Evolutionary conservation across 2,888 invertebrate species (phyloP).

Genomic region (Macaria liturata): DNA sequence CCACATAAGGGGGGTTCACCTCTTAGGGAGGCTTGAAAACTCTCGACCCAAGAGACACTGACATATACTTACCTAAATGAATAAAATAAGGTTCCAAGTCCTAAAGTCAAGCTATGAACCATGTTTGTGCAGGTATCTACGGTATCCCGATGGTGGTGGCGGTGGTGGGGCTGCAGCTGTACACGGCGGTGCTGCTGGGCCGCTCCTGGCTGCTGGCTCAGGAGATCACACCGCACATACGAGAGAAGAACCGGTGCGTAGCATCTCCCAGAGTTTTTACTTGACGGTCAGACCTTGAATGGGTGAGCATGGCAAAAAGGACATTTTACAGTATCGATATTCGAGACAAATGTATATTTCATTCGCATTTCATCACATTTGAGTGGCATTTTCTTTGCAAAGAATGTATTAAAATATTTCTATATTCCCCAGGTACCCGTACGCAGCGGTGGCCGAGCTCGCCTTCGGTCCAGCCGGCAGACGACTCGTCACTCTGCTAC

Average conservation of each 20-base stretch:
- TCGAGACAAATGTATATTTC: no score
- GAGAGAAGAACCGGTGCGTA: slow-evolving; percentile 77
- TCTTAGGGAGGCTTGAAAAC: no score
- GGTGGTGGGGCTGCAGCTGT: slow-evolving; percentile 89
- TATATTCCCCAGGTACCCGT: slow-evolving; percentile 88
- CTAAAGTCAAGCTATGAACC: no score
- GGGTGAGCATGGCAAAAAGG: no score
- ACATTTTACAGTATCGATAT: no score
- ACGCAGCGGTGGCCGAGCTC: slow-evolving; percentile 92
- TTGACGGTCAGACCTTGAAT: no score
- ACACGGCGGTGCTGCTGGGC: slow-evolving; percentile 91
- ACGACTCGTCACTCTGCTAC: slow-evolving; percentile 85
- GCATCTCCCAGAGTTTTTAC: no score
- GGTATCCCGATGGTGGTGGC: slow-evolving; percentile 87
- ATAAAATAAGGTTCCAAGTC: no score
- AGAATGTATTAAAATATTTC: background rate
- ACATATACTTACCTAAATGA: no score
- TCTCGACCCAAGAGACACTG: no score
- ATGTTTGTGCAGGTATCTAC: slow-evolving; percentile 81
- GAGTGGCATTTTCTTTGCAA: background rate
- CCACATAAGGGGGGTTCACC: no score
- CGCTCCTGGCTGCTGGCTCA: slow-evolving; percentile 92
- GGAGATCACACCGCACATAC: slow-evolving; percentile 86
- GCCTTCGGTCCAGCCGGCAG: slow-evolving; percentile 87
- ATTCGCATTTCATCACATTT: no score